These are phyloP conservation scores for Lithophane socia DNA, from an alignment of 2,888 invertebrate genomes.

Conservation along the genomic window DNA sequence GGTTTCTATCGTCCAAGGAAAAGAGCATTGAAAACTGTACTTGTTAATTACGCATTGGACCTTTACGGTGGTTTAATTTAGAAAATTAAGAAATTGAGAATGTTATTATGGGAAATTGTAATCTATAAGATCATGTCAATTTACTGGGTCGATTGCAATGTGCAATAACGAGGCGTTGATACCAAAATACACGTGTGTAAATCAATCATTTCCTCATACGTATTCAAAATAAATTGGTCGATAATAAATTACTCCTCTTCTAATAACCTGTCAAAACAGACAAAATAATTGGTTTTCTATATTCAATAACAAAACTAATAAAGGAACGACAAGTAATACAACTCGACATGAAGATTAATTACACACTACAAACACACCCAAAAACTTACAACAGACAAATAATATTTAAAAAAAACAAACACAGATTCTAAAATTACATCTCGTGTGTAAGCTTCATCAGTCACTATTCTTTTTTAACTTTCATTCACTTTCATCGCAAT, in stretches of 20 bases:
- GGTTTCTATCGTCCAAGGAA: not conserved
- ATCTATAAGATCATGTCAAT: constrained; percentile 5
- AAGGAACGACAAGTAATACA: constrained; percentile 10
- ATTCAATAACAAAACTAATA: constrained; percentile 34
- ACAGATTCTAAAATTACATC: constrained; percentile 28
- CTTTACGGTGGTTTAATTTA: not conserved
- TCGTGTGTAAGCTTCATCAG: constrained; percentile 45
- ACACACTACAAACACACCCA: not conserved
- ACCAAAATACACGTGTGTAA: constrained; percentile 13
- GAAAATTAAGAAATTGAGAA: not conserved
- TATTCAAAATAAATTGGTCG: constrained; percentile 16
- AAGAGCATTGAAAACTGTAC: not conserved
- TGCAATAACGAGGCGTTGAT: constrained; percentile 6
- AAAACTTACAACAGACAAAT: constrained; percentile 1
- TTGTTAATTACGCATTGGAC: not conserved
- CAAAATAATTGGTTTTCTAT: constrained; percentile 44
- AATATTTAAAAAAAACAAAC: constrained; percentile 5
- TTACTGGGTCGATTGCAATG: not conserved
- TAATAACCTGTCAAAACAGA: constrained; percentile 44
- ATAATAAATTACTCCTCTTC: constrained; percentile 39
- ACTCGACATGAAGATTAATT: constrained; percentile 44
- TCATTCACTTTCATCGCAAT: constrained; percentile 69
- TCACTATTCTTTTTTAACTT: constrained; percentile 60
- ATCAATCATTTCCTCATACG: constrained; percentile 34
- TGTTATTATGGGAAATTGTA: not conserved